Base-by-base conservation (phyloP, 2,888 invertebrate genomes). In the Calliscelio sp. region DNA sequence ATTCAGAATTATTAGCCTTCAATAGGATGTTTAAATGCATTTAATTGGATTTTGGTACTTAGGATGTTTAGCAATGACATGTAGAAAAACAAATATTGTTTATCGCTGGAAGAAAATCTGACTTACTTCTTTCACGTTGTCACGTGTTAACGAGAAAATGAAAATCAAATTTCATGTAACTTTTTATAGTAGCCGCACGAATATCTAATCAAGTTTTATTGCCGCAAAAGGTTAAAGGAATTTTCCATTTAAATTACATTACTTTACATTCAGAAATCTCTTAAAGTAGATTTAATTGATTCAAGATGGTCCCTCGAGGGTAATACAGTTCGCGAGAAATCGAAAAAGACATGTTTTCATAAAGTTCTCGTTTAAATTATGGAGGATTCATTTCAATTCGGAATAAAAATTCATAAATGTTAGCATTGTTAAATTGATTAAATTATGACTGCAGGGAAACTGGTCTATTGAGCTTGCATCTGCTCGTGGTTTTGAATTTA, bases 261-360 rank as follows among this genome's bases (percentile, higher is more conserved):
- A 32, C 32, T 7, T 44, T 55, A 16, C 55, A 7, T 57, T 71
- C 46, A 59, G 49, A 59, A 59, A 55, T 41, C 24, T 46, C 32
- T 59, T 59, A 53, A 59, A 59, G 71, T 49, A 16, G 44, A 71
- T 46, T 71, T 71, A 57, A 71, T 71, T 71, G 51, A 68, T 53
- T 68, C 16, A 59, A 71, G 46, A 35, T 22, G 18, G 41, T 41
- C 41, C 16, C 49, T 49, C 16, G 46, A 35, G 22, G 14, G 5
- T 55, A 70, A 41, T 28, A n/a, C 22, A 4, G 14, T 49, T 38
- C 7, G 24, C 5, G 49, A 46, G 35, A 44, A 73, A 53, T 41
- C 24, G 41, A 28, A 66, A 66, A 49, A 32, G 65, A 51, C n/a
- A 38, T 16, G 51, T 51, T 51, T 51, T 66, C 51, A 10, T 1